Conservation (phyloP, 2,797 vertebrate genomes). For the Delichon dasypus region DNA sequence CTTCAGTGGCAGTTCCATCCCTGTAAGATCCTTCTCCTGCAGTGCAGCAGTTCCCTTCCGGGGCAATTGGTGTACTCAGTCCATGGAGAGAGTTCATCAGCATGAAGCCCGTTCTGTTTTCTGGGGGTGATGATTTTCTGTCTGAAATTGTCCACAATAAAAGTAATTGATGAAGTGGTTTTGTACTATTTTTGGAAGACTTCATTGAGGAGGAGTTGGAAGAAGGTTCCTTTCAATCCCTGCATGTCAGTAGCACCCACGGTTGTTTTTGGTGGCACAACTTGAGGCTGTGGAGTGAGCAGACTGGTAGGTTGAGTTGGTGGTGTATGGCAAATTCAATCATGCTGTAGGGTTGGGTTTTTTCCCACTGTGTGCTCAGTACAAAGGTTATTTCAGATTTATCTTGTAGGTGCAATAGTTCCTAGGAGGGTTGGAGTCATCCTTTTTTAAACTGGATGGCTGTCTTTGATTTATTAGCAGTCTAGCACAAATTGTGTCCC, state of each 20-base stretch:
- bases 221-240: neutral
- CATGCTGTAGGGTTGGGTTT: neutral
- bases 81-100: neutral
- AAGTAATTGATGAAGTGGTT: neutral
- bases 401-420: neutral
- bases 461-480: neutral
- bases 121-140: neutral
- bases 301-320: neutral
- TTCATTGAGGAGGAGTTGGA: neutral
- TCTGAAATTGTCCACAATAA: neutral
- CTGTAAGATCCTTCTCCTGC: neutral
- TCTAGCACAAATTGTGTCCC: neutral
- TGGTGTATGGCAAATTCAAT: neutral
- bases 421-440: neutral
- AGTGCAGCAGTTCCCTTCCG: neutral
- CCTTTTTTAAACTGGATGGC: neutral
- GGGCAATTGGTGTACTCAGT: neutral
- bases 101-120: neutral
- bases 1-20: neutral
- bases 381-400: neutral
- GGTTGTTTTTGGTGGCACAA: neutral
- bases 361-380: neutral
- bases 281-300: neutral
- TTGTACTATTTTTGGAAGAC: neutral
- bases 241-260: accelerated